Evolutionary conservation across 2,113 vertebrate species (phyloP), one percentile per base, ranked within the genome.

Genomic region (Channa argus): DNA sequence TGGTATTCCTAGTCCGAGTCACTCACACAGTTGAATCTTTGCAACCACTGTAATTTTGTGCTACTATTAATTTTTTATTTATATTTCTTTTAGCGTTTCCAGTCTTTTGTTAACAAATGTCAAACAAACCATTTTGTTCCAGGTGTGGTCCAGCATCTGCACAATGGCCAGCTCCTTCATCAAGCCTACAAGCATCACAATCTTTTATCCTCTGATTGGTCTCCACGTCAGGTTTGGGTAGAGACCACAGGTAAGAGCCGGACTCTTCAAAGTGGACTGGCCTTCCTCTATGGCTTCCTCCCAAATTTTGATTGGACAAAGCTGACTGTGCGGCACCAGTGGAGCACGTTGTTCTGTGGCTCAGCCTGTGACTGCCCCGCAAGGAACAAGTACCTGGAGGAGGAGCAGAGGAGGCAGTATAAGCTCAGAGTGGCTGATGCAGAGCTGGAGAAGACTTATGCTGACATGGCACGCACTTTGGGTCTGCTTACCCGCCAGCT

Each of bases 161-260:
- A 77, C 41, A 99, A 98, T 0, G 98, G 98, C 8, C 96, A 97
- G 44, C 91, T 96, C 15, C 92, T 99, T 54, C 87, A 90, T 13
- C 94, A 97, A 10, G 92, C 96, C 74, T 99, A 99, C 74, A 96
- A 93, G 78, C 96, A 92, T 7, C 96, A 97, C 82, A 92, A 51
- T 5, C 93, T 99, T 71, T 92, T 98, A 15, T 91, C 91, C 0
- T 54, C 73, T 0, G 90, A 95, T 66, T 98, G 96, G 97, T 87
- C 93, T 1, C 69, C 92, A 2, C 94, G 93, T n/a, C 96, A 98
- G 66, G 86, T 99, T 39, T 96, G 97, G 91, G 33, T 98, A 24
- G 98, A 99, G 92, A 97, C 96, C 46, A 99, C 98, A 0, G 96
- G 97, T 13, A 98, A 97, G 15, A 98, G 96, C 85, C 95, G 98